Base-by-base conservation (phyloP, 23 tunicate species). In the Clavelina lepadiformis region DNA sequence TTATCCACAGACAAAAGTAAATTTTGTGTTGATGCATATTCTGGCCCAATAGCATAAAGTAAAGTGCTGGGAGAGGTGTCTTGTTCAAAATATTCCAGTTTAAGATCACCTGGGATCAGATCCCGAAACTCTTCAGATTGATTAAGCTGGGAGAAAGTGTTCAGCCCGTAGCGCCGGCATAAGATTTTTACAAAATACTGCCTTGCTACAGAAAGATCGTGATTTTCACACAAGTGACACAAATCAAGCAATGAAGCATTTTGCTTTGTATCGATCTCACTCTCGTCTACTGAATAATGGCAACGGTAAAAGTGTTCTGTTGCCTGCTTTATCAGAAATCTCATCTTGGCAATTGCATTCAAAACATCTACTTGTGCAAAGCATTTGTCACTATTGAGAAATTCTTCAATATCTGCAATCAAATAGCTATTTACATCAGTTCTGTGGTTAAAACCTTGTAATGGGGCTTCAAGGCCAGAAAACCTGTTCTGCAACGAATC, bases 131-230 rank as follows among this genome's bases (percentile, higher is more conserved):
- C n/a, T n/a, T n/a, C n/a, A n/a, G n/a, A n/a, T n/a, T n/a, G n/a
- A n/a, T n/a, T 3, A 8, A 63, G 51, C 26, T 25, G 57, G 22
- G 28, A 37, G 35, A 45, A 66, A 28, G 28, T 3, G 3, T n/a
- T 69, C 28, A 38, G 28, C 2, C 84, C 84, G 68, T 33, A 68
- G 1, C 61, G 56, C 5, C 75, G 60, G 49, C 84, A 78, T n/a
- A 68, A 46, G 2, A 44, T 31, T 46, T 78, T 78, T 29, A 69
- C 38, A 35, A 78, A 57, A 58, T 45, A 78, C 11, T 3, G 3
- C 52, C 52, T 63, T 1, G 64, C 61, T 33, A 62, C 6, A 69
- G 11, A 31, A 18, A 52, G 5, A 54, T 54, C 46, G 24, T 5
- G 7, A 7, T 31, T 31, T n/a, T 54, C 28, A 15, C 52, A 5